These are phyloP conservation scores for Papilio elwesi DNA, from an alignment of 2,888 invertebrate genomes.

Conservation along the genomic window DNA sequence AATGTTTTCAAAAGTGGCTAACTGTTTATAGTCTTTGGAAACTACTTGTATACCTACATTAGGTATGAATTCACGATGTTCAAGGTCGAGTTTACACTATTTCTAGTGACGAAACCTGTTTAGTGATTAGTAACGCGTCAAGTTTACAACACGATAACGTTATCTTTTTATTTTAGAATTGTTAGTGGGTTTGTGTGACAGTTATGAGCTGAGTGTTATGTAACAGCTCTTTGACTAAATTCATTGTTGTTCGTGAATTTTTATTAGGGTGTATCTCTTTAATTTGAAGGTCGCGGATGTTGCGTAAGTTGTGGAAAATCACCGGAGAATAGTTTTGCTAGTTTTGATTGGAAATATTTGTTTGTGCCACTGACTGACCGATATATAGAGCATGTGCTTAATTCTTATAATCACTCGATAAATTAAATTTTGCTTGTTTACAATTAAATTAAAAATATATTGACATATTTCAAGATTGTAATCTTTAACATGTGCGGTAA, in stretches of 20 bases:
- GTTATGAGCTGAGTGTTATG: neutral
- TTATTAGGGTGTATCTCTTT: neutral
- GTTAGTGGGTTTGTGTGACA: slow-evolving; percentile 15
- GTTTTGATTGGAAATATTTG: neutral
- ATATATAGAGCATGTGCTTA: neutral
- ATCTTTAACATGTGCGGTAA: too few species aligned
- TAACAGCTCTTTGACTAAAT: neutral
- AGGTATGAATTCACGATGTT: neutral
- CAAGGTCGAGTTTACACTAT: neutral
- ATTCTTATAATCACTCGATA: too few species aligned
- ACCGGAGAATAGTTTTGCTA: neutral
- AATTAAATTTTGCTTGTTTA: neutral
- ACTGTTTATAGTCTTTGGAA: too few species aligned
- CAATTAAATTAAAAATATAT: too few species aligned
- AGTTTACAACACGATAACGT: neutral
- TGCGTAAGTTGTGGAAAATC: slow-evolving; percentile 23
- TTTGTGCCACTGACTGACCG: neutral
- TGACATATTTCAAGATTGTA: too few species aligned
- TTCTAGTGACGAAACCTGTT: neutral
- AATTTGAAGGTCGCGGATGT: slow-evolving; percentile 11
- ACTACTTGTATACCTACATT: neutral
- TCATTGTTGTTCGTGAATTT: neutral
- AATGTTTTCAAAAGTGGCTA: too few species aligned
- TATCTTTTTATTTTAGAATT: slow-evolving; percentile 12
- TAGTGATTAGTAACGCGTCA: neutral